Conservation (phyloP, 2,113 vertebrate genomes). For the Cololabis saira region DNA sequence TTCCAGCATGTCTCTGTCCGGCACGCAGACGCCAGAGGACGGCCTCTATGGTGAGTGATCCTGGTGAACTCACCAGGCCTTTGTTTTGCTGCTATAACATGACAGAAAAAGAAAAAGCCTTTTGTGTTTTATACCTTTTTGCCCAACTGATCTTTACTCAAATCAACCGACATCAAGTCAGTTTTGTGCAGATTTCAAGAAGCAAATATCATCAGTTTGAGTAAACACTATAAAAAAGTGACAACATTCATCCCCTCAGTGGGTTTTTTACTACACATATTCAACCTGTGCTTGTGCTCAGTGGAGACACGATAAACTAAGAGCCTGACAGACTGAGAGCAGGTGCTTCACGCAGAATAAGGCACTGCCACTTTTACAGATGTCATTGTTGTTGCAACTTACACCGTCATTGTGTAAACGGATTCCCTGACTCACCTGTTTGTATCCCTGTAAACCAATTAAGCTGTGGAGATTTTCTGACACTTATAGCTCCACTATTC, state of each 20-base stretch:
- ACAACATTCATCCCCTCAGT: background rate
- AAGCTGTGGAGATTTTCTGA: constrained; percentile 68
- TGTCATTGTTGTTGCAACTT: constrained; percentile 50
- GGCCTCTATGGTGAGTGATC: constrained; percentile 75
- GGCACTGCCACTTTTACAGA: constrained; percentile 1
- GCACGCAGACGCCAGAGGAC: constrained; percentile 74
- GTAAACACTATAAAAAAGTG: too few species aligned
- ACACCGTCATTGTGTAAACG: constrained; percentile 66
- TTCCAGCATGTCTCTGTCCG: constrained; percentile 68
- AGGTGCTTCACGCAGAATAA: constrained; percentile 5
- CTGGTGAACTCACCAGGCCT: background rate
- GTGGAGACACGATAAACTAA: constrained; percentile 13
- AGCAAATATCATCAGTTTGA: too few species aligned
- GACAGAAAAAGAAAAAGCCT: background rate
- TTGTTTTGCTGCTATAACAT: background rate
- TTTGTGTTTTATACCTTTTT: background rate
- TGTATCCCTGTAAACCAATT: constrained; percentile 78
- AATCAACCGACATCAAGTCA: too few species aligned
- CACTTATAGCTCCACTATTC: constrained; percentile 64
- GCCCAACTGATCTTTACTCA: background rate
- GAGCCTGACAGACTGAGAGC: background rate
- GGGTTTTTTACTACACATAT: constrained; percentile 3
- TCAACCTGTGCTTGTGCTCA: background rate
- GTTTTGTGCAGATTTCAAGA: background rate
- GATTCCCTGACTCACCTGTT: constrained; percentile 78